These are phyloP conservation scores for Drosophila pseudoananassae DNA, from an alignment of 1,140 invertebrate genomes.

Conservation along the genomic window DNA sequence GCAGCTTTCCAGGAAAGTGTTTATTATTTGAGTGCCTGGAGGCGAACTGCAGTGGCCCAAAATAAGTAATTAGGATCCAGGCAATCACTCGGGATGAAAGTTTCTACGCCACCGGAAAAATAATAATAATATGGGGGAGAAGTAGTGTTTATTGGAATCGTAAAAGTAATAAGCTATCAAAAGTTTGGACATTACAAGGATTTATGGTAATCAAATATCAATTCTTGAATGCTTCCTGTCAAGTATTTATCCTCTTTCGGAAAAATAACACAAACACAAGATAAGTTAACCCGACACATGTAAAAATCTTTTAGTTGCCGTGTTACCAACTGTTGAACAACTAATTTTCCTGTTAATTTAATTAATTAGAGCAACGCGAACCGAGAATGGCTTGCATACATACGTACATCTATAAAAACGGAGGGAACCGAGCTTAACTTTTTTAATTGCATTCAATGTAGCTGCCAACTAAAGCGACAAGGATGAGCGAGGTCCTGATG, in stretches of 20 bases:
- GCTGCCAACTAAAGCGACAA: conserved; percentile 58
- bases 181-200: not conserved
- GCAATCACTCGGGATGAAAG: conserved; percentile 13
- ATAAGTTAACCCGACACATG: conserved; percentile 7
- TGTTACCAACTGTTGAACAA: conserved; percentile 65
- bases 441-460: conserved; percentile 82
- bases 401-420: conserved; percentile 28
- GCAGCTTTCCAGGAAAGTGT: conserved; percentile 53
- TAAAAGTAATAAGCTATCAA: conserved; percentile 6
- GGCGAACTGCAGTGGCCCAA: conserved; percentile 31
- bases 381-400: conserved; percentile 2
- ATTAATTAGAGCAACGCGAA: conserved; percentile 64
- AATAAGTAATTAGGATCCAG: conserved; percentile 33
- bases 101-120: conserved; percentile 9
- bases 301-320: conserved; percentile 47
- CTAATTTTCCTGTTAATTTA: conserved; percentile 77
- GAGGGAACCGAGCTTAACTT: conserved; percentile 53
- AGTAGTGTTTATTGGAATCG: conserved; percentile 9
- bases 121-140: conserved; percentile 8
- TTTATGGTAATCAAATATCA: not conserved
- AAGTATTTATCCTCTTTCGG: not conserved
- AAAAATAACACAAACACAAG: not conserved
- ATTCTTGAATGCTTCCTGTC: not conserved
- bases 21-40: conserved; percentile 64
- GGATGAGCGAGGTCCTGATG: conserved; percentile 38